These are phyloP conservation scores for Pristionchus entomophagus DNA, from an alignment of 2,888 invertebrate species.

Conservation along the genomic window DNA sequence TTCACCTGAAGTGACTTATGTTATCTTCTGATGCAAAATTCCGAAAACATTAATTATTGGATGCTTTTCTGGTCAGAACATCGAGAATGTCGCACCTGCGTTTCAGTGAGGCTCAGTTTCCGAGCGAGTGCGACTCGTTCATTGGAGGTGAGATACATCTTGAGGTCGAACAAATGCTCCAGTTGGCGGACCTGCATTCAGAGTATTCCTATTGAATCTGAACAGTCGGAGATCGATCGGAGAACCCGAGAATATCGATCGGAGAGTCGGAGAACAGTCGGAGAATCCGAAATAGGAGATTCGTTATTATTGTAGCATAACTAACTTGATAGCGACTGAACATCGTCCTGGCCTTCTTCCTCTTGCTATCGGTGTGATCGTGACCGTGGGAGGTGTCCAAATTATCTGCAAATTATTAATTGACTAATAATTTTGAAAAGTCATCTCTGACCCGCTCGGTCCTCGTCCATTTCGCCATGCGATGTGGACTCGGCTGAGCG, in stretches of 20 bases:
- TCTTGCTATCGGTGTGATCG: conserved; percentile 54
- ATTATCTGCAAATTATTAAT: neutral
- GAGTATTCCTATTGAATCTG: too few species aligned
- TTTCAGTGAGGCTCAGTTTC: conserved; percentile 70
- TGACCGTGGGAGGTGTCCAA: neutral
- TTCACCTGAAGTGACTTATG: conserved; percentile 71
- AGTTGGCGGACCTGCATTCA: conserved; percentile 69
- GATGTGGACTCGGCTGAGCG: neutral
- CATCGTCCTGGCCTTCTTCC: conserved; percentile 75
- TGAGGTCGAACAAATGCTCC: conserved; percentile 68
- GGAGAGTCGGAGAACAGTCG: too few species aligned
- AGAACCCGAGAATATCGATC: too few species aligned
- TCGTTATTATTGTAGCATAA: neutral
- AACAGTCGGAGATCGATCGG: too few species aligned
- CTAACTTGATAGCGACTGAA: conserved; percentile 70
- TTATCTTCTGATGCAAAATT: too few species aligned
- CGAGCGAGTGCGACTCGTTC: conserved; percentile 69
- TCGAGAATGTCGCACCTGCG: conserved; percentile 69
- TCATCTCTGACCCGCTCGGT: neutral
- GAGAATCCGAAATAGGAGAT: too few species aligned
- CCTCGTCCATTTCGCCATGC: conserved; percentile 3
- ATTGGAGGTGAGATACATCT: conserved; percentile 69
- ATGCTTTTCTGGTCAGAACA: too few species aligned
- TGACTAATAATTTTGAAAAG: neutral
- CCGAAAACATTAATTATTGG: too few species aligned